phyloP scores from a whole-genome alignment of 2,113 vertebrate species.

The Campylorhamphus procurvoides region DNA sequence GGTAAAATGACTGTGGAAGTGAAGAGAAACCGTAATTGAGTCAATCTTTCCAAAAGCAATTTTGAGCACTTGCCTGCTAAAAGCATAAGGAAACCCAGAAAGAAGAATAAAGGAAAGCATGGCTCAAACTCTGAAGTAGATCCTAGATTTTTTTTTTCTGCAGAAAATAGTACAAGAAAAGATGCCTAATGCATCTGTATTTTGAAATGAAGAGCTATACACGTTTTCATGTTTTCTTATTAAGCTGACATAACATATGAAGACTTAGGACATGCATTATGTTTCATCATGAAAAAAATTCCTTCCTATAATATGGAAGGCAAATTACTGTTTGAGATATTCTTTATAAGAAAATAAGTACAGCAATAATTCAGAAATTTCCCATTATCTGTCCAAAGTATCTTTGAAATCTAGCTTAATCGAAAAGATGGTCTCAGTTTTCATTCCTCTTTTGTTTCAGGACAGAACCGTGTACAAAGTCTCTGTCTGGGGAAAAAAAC shows the following conservation, averaged over 20 bases:
- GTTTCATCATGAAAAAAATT: background rate
- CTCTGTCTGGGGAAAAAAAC: background rate
- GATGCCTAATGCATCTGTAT: background rate
- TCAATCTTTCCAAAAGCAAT: conserved; percentile 8
- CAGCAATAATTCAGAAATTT: background rate
- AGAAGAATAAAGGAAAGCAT: background rate
- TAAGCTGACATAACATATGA: background rate
- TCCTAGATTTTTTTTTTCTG: background rate
- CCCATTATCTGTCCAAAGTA: background rate
- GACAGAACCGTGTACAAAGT: background rate
- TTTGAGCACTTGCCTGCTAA: background rate
- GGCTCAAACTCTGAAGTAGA: background rate
- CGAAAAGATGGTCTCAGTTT: background rate
- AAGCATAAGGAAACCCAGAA: background rate
- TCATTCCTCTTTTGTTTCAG: background rate
- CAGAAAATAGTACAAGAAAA: background rate
- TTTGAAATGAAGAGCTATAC: background rate
- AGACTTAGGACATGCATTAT: background rate
- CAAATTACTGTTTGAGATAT: background rate
- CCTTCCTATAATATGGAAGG: background rate
- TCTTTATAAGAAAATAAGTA: background rate
- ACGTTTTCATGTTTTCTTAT: background rate
- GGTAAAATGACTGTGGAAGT: background rate
- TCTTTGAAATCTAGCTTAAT: background rate
- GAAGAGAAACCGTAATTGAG: conserved; percentile 1